These are phyloP conservation scores for Cyprinella venusta DNA, from an alignment of 2,797 vertebrate genomes.

Conservation along the genomic window DNA sequence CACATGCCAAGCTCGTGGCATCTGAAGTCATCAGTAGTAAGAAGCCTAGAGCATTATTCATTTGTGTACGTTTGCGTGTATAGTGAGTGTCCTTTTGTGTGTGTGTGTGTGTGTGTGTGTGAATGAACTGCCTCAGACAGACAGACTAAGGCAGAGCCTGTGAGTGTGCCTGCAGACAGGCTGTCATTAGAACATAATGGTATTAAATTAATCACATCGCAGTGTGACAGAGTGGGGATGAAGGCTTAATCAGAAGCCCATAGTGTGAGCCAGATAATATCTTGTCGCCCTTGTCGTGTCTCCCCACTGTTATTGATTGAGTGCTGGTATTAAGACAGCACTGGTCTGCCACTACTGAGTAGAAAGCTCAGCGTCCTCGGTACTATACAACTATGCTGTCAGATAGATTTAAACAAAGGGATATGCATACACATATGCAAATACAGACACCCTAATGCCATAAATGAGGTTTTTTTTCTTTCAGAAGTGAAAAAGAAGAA, in stretches of 20 bases:
- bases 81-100: conserved; percentile 30
- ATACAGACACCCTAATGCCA: neutral
- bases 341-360: conserved; percentile 66
- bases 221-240: conserved; percentile 84
- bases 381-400: conserved; percentile 12
- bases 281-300: conserved; percentile 85
- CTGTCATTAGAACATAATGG: conserved; percentile 86
- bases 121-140: conserved; percentile 46
- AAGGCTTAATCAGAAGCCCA: conserved; percentile 84
- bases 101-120: conserved; percentile 7
- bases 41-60: conserved; percentile 46
- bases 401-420: conserved; percentile 30
- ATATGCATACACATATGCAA: neutral
- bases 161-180: conserved; percentile 75
- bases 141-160: conserved; percentile 58
- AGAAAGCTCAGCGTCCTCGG: conserved; percentile 17
- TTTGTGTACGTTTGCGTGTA: conserved; percentile 39
- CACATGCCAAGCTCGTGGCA: conserved; percentile 51
- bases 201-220: conserved; percentile 87
- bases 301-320: conserved; percentile 82
- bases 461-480: neutral
- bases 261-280: conserved; percentile 86
- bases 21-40: conserved; percentile 44
- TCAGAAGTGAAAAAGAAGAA: neutral
- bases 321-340: conserved; percentile 80